Evolutionary conservation across 1,140 invertebrate species (phyloP).

Genomic region (Drosophila pseudoananassae): DNA sequence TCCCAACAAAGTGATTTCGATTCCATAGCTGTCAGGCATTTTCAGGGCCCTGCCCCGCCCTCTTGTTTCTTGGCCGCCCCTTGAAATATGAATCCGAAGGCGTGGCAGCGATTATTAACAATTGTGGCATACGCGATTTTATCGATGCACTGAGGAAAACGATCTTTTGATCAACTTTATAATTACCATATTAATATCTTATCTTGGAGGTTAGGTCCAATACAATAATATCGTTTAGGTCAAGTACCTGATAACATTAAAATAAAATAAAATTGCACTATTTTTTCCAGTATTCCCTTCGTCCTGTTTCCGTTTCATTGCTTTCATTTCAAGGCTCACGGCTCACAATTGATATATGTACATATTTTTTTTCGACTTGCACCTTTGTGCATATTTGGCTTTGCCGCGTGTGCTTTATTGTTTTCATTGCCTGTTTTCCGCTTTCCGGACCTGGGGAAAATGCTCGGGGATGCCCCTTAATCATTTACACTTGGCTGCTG

Average conservation of each 20-base stretch:
- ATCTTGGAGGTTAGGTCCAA: no score
- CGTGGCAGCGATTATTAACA: conserved; percentile 66
- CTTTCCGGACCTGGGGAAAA: not conserved
- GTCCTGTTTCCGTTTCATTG: conserved; percentile 63
- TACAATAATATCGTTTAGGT: no score
- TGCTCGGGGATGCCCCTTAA: conserved; percentile 38
- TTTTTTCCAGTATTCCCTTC: not conserved
- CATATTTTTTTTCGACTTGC: conserved; percentile 31
- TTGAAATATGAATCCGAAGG: conserved; percentile 42
- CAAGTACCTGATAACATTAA: not conserved
- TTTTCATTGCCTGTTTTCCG: conserved; percentile 27
- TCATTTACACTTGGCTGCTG: conserved; percentile 66
- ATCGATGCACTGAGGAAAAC: conserved; percentile 11
- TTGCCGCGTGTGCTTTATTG: conserved; percentile 15
- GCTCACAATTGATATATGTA: conserved; percentile 15
- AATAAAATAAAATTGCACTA: not conserved
- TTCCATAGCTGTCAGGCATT: conserved; percentile 66
- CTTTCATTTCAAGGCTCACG: conserved; percentile 9
- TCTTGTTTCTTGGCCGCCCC: not conserved
- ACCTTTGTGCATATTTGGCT: conserved; percentile 32
- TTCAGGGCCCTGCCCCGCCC: not conserved
- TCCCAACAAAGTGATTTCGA: conserved; percentile 72
- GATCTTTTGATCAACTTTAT: not conserved
- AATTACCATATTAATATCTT: no score
- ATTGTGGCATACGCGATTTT: conserved; percentile 58